Conservation (phyloP, 1,140 invertebrate genomes). For the Cydia splendana region DNA sequence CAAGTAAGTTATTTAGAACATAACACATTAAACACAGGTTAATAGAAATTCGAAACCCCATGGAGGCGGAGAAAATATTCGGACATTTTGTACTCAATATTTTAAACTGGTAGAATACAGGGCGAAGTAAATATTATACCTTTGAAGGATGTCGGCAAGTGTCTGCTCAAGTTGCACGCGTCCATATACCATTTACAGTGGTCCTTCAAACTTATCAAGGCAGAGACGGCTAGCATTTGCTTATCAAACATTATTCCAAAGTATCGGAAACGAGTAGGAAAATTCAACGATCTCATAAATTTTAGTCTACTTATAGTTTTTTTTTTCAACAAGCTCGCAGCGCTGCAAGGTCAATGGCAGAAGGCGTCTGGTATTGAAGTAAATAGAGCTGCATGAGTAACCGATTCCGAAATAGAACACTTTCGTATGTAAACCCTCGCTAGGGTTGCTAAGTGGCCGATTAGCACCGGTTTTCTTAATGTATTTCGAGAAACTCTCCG, state of each 20-base stretch:
- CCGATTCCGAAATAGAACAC: conserved; percentile 67
- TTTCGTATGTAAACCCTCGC: conserved; percentile 57
- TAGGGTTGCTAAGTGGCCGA: conserved; percentile 1
- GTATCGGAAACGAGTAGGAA: background rate
- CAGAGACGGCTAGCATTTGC: background rate
- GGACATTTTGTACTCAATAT: too few species aligned
- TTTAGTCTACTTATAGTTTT: conserved; percentile 50
- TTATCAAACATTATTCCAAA: background rate
- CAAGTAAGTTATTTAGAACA: conserved; percentile 64
- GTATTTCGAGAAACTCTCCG: conserved; percentile 13
- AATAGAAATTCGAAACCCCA: too few species aligned
- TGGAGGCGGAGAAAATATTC: too few species aligned
- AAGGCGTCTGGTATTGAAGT: conserved; percentile 65
- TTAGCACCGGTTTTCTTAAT: background rate
- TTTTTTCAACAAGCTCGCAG: conserved; percentile 51
- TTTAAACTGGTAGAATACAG: too few species aligned
- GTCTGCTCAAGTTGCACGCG: too few species aligned
- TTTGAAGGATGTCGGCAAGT: too few species aligned
- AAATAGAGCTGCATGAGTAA: conserved; percentile 70
- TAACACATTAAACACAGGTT: too few species aligned
- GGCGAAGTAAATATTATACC: too few species aligned
- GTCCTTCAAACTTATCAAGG: too few species aligned
- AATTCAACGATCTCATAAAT: background rate
- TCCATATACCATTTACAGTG: too few species aligned
- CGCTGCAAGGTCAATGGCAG: conserved; percentile 74